Conservation (phyloP, 2,113 vertebrate species). For the Amblyornis subalaris region DNA sequence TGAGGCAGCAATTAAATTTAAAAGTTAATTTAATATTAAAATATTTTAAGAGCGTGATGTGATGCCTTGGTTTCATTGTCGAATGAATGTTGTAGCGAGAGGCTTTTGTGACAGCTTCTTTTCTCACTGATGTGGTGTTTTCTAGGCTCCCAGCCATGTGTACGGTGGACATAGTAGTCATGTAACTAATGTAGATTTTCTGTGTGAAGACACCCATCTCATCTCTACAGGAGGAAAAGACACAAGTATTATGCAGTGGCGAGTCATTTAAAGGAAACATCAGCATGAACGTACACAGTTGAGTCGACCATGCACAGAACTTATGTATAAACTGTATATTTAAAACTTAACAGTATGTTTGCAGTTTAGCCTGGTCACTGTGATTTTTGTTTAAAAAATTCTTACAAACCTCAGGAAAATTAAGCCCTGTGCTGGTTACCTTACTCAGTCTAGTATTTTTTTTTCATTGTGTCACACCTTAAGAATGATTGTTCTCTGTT, state of each 20-base stretch:
- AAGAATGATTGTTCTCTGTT: background rate
- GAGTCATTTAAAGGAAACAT: slow-evolving; percentile 78
- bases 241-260: slow-evolving; percentile 98
- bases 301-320: slow-evolving; percentile 12
- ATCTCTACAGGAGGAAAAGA: slow-evolving; percentile 97
- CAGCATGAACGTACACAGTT: slow-evolving; percentile 5
- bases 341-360: slow-evolving; percentile 63
- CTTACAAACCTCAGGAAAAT: slow-evolving; percentile 93
- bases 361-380: slow-evolving; percentile 71
- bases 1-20: background rate
- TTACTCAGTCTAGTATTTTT: slow-evolving; percentile 59
- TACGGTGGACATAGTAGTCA: slow-evolving; percentile 96
- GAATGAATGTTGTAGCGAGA: rapidly evolving
- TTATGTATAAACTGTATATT: slow-evolving; percentile 48
- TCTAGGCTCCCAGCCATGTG: slow-evolving; percentile 89
- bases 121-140: background rate
- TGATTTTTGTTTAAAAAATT: slow-evolving; percentile 74
- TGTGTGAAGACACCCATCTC: slow-evolving; percentile 89
- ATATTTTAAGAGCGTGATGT: background rate
- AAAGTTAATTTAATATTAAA: background rate
- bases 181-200: slow-evolving; percentile 95
- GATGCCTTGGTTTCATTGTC: background rate
- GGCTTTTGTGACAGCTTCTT: background rate
- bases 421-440: slow-evolving; percentile 66
- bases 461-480: slow-evolving; percentile 31